Conservation (phyloP, 2,113 vertebrate species). For the Anguilla japonica region DNA sequence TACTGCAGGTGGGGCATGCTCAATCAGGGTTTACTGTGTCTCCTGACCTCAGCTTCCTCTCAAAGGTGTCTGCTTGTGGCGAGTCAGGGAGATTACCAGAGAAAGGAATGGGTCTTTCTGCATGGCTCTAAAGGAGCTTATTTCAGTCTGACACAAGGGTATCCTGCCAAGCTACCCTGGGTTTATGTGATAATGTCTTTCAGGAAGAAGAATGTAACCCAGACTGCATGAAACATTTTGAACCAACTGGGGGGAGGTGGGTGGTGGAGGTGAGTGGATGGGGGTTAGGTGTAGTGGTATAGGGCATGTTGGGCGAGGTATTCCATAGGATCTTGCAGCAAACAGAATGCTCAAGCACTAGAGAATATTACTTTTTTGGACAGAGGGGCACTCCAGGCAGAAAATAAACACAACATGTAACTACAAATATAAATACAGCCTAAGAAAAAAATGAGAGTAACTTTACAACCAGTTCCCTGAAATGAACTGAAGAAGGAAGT, state of each 20-base stretch:
- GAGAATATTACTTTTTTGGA: background rate
- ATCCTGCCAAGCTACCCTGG: conserved; percentile 13
- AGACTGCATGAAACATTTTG: background rate
- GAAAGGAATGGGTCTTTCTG: background rate
- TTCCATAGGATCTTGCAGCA: background rate
- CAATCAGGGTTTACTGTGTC: background rate
- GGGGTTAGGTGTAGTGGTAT: background rate
- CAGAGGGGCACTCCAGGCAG: background rate
- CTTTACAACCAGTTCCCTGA: background rate
- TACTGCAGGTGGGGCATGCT: background rate
- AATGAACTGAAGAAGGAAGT: background rate
- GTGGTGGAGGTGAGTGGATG: background rate
- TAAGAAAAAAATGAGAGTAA: background rate
- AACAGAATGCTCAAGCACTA: background rate
- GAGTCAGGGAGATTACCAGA: background rate
- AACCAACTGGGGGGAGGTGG: background rate
- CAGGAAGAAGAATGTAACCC: conserved; percentile 11
- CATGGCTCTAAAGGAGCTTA: background rate
- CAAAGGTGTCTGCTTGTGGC: background rate
- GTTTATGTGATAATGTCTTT: conserved; percentile 14
- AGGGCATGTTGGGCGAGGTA: background rate
- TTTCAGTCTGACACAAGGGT: background rate
- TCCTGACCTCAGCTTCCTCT: background rate
- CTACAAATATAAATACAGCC: no score
- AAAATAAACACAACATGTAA: background rate